Evolutionary conservation across 2,888 invertebrate species (phyloP).

Genomic region (Koerneria pararmatus): DNA sequence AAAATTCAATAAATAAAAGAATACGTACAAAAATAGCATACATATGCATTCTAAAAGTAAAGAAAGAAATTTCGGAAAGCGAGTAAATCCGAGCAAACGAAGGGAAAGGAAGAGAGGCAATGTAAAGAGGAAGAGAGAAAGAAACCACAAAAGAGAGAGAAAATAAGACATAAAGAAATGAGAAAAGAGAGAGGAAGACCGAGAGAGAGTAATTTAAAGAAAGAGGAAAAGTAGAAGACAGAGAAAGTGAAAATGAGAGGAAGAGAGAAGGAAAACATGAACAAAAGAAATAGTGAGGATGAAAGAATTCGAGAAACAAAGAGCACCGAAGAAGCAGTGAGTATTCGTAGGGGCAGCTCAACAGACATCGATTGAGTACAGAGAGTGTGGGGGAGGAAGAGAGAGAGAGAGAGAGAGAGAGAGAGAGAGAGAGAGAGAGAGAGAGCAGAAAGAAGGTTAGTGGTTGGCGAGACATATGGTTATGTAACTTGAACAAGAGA

Average conservation of each 20-base stretch:
- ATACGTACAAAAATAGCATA: too few species aligned
- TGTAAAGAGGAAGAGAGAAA: neutral
- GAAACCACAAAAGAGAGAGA: neutral
- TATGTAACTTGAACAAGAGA: neutral
- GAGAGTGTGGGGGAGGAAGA: constrained; percentile 6
- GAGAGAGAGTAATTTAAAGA: neutral
- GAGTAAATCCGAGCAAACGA: too few species aligned
- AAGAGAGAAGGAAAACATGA: neutral
- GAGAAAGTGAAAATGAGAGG: neutral
- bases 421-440: constrained; percentile 16
- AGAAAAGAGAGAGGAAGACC: neutral
- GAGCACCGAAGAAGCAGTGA: constrained; percentile 11
- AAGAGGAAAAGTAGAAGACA: neutral
- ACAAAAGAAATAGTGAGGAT: neutral
- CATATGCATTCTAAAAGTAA: too few species aligned
- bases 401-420: constrained; percentile 24
- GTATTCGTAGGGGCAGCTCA: constrained; percentile 5
- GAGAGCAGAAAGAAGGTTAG: constrained; percentile 9
- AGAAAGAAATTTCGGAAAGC: too few species aligned
- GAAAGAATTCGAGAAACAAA: constrained; percentile 5
- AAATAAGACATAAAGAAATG: neutral
- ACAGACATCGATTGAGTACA: constrained; percentile 24
- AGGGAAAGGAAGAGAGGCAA: neutral
- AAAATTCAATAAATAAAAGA: too few species aligned
- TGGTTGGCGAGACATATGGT: constrained; percentile 26